phyloP scores from a whole-genome alignment of 2,797 vertebrate genomes.

The Diplodus puntazzo region DNA sequence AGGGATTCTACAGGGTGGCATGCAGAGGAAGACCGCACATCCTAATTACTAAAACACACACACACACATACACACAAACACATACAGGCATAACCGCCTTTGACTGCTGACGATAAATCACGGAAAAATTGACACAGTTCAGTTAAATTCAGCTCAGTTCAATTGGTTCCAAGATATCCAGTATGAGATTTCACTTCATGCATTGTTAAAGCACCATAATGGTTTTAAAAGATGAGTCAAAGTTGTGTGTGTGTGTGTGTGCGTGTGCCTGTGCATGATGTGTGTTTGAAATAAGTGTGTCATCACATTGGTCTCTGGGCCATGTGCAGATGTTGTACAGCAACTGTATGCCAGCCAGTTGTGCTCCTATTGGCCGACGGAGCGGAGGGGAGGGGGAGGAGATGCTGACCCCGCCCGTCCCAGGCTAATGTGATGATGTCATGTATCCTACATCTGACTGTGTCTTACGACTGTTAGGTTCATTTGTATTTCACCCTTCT shows the following conservation, averaged over 20 bases:
- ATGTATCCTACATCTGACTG: slow-evolving; percentile 9
- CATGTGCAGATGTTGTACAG: slow-evolving; percentile 71
- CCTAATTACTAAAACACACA: slow-evolving; percentile 69
- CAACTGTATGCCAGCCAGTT: slow-evolving; percentile 60
- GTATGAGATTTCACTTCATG: background rate
- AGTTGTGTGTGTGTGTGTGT: background rate
- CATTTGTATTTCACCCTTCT: background rate
- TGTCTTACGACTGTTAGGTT: slow-evolving; percentile 5
- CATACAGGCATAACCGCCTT: background rate
- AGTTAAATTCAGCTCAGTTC: background rate
- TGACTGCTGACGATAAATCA: background rate
- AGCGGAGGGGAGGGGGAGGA: slow-evolving; percentile 9
- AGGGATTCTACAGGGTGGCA: slow-evolving; percentile 65
- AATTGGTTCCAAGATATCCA: background rate
- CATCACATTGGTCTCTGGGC: slow-evolving; percentile 58
- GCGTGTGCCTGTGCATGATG: background rate
- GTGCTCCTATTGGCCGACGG: slow-evolving; percentile 50
- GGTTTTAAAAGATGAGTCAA: background rate
- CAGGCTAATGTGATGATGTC: slow-evolving; percentile 42
- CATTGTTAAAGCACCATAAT: background rate
- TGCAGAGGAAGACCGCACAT: slow-evolving; percentile 52
- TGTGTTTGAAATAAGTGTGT: slow-evolving; percentile 61
- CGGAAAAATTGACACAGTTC: slow-evolving; percentile 9
- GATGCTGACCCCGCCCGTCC: background rate
- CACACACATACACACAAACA: slow-evolving; percentile 11